These are phyloP conservation scores for Brachionus rotundiformis DNA, from an alignment of 1,140 invertebrate species.

Conservation along the genomic window DNA sequence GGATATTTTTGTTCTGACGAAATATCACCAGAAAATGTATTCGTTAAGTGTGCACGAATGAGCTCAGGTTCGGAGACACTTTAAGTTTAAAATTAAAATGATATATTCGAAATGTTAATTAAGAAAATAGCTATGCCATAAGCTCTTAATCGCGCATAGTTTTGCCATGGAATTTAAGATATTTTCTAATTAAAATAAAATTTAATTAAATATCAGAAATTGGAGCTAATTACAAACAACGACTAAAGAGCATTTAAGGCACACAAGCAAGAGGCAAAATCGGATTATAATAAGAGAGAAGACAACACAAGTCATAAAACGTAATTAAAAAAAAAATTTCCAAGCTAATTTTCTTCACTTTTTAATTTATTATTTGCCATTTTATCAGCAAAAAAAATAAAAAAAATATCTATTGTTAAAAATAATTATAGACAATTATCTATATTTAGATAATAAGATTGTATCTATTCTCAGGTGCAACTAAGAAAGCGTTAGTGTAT, in stretches of 20 bases:
- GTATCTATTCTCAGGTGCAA: background rate
- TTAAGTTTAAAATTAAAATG: conserved; percentile 12
- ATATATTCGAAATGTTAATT: conserved; percentile 7
- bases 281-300: conserved; percentile 19
- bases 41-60: conserved; percentile 16
- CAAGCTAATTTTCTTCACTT: conserved; percentile 4
- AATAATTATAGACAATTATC: no score
- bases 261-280: background rate
- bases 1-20: conserved; percentile 8
- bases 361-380: conserved; percentile 2
- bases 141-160: conserved; percentile 6
- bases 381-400: background rate
- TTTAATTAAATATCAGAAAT: conserved; percentile 13
- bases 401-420: no score
- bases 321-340: background rate
- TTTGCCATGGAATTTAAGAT: conserved; percentile 13
- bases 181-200: conserved; percentile 6
- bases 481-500: no score
- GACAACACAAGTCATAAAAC: background rate
- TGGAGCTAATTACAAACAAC: background rate
- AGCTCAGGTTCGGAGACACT: background rate
- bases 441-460: background rate
- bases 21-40: conserved; percentile 1
- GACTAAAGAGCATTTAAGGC: background rate
- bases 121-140: background rate